phyloP scores from a whole-genome alignment of 2,797 vertebrate species.

The Sebastes trivittatus region DNA sequence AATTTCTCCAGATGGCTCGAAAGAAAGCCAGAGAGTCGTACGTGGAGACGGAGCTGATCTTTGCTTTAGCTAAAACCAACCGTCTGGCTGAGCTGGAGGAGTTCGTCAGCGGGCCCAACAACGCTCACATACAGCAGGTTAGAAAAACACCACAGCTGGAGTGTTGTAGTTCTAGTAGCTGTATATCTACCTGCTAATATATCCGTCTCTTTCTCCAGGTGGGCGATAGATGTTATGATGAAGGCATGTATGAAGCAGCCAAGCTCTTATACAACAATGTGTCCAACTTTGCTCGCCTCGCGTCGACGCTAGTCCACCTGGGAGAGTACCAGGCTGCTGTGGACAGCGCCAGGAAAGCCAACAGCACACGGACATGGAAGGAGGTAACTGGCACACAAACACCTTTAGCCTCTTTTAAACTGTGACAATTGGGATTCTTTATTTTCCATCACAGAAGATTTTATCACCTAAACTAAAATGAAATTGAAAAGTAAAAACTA shows the following conservation, averaged over 20 bases:
- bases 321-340: constrained; percentile 96
- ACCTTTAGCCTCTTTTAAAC: not conserved
- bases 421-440: accelerated
- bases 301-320: constrained; percentile 91
- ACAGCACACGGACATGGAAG: constrained; percentile 94
- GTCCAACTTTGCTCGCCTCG: constrained; percentile 92
- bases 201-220: constrained; percentile 51
- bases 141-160: not conserved
- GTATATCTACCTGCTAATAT: not conserved
- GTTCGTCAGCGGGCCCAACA: constrained; percentile 90
- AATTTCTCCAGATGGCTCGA: constrained; percentile 94
- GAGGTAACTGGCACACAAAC: constrained; percentile 79
- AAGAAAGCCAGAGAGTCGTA: constrained; percentile 92
- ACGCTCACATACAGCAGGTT: constrained; percentile 92
- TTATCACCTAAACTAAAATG: too few species aligned
- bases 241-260: constrained; percentile 93
- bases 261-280: constrained; percentile 92
- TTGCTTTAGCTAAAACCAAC: constrained; percentile 93
- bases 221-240: constrained; percentile 88
- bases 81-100: constrained; percentile 92
- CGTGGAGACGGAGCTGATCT: constrained; percentile 93
- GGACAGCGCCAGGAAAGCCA: constrained; percentile 93
- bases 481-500: too few species aligned
- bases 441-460: not conserved
- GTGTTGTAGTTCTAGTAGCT: too few species aligned